Base-by-base conservation (phyloP, 1,140 invertebrate genomes). In the Odontomachus brunneus region DNA sequence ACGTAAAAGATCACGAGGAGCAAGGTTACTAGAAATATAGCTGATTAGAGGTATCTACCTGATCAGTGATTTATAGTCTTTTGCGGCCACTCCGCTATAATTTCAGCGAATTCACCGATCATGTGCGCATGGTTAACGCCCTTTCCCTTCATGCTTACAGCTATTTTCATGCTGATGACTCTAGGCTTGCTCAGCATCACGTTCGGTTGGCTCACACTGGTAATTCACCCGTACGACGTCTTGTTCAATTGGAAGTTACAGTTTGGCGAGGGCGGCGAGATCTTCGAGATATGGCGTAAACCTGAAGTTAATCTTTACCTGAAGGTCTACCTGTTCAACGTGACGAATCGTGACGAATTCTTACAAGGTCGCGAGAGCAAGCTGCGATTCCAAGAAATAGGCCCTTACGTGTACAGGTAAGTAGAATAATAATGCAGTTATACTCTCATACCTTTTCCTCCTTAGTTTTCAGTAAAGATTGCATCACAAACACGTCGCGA, bases 351-450 rank as follows among this genome's bases (percentile, higher is more conserved):
- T 22, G 96, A 97, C 3, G 97, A 96, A 1, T 98, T 97, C 89
- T 92, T 98, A 88, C 93, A 95, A 2, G 96, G 97, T 0, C 93
- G 95, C 38, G 95, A 95, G 3, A 95, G 96, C 29, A 98, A 97
- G 89, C 92, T 98, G 0, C 95, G 94, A 72, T 94, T 99, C 3
- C 91, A 96, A 89, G 96, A 99, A 95, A 95, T 97, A 63, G 98
- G 98, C 0, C 98, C 98, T 0, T 99, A 98, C 92, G 97, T 98
- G 9, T 99, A 98, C 94, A 97, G 96, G 98, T 98, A 94, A 95
- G 94, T 94, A 15, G 24, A 15, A 71, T 17, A 55, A 33, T 33
- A 29, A 66, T 55, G 19, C 12, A 9, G 38, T 53, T n/a, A n/a
- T n/a, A n/a, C n/a, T n/a, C 38, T 11, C 9, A 11, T 44, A 38